phyloP scores from a whole-genome alignment of 2,113 vertebrate species.

The Miniopterus natalensis region DNA sequence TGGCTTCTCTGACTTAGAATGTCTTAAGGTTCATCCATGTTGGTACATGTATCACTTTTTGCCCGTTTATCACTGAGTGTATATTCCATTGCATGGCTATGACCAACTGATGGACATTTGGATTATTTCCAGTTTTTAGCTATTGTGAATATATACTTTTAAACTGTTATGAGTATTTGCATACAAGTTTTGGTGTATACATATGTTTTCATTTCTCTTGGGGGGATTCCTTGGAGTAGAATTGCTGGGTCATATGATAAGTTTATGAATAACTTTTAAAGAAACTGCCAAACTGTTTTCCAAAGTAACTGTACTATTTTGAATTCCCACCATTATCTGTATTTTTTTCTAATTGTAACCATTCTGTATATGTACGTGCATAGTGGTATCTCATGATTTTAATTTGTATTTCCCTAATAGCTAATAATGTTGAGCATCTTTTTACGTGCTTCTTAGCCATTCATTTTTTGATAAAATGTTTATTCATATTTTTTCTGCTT shows the following conservation, averaged over 20 bases:
- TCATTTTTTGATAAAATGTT: neutral
- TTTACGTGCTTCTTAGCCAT: neutral
- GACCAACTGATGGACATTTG: neutral
- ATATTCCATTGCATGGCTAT: neutral
- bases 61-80: neutral
- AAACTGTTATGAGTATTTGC: neutral
- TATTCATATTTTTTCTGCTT: neutral
- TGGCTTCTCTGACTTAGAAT: conserved; percentile 2
- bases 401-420: neutral
- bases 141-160: conserved; percentile 1
- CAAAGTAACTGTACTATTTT: conserved; percentile 4
- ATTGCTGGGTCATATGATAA: neutral
- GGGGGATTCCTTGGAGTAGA: neutral
- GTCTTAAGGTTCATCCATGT: neutral
- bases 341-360: neutral
- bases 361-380: neutral
- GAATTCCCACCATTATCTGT: neutral
- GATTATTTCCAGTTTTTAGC: conserved; percentile 21
- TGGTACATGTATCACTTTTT: conserved; percentile 17
- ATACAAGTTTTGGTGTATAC: neutral
- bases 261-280: neutral
- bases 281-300: neutral
- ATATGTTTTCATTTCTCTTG: neutral
- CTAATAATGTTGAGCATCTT: neutral
- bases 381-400: neutral